phyloP scores from a whole-genome alignment of 2,113 vertebrate genomes.

The Ceyx melanurus region DNA sequence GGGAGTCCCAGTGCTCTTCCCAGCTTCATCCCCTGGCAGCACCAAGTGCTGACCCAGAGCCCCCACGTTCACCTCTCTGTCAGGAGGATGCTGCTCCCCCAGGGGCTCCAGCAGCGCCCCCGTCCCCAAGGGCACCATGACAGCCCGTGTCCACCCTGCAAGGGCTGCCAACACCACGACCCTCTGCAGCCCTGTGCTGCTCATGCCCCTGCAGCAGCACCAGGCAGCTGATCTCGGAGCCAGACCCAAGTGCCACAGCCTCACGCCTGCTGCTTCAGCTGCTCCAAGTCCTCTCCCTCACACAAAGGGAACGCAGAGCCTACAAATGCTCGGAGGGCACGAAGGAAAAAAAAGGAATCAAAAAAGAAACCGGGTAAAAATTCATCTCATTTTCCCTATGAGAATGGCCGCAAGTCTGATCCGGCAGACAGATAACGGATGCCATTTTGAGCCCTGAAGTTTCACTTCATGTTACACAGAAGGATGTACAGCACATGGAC shows the following conservation, averaged over 20 bases:
- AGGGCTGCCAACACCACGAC: neutral
- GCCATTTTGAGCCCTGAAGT: conserved; percentile 28
- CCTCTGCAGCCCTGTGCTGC: neutral
- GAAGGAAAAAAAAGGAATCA: too few species aligned
- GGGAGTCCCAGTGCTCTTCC: neutral
- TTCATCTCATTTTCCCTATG: fast-evolving
- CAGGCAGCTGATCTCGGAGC: neutral
- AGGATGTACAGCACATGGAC: neutral
- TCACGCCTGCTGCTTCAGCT: neutral
- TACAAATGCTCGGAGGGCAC: fast-evolving
- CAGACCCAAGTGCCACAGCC: neutral
- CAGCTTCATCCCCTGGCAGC: neutral
- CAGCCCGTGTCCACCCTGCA: neutral
- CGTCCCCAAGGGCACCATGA: neutral
- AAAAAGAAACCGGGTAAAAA: neutral
- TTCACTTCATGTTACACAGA: neutral
- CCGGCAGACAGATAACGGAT: neutral
- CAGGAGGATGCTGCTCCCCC: neutral
- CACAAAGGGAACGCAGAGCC: neutral
- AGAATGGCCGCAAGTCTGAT: neutral
- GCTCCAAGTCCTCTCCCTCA: neutral
- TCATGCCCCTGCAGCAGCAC: neutral
- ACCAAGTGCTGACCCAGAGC: fast-evolving
- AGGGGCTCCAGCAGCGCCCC: neutral
- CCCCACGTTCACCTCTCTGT: neutral